Conservation (phyloP, 1,140 invertebrate species). For the Cyphomyrmex costatus region DNA sequence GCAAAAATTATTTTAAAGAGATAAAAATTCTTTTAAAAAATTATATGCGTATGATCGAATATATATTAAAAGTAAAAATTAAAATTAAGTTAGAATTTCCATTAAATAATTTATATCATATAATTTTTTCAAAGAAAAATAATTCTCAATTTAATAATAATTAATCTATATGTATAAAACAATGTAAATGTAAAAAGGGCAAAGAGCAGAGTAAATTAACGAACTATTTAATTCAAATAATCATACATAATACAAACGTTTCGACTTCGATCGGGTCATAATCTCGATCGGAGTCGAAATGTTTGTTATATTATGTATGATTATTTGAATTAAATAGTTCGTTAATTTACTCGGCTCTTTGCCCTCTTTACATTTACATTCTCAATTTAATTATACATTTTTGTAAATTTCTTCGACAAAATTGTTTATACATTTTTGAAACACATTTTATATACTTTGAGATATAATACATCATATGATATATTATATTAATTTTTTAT, state of each 20-base stretch:
- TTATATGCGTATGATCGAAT: no score
- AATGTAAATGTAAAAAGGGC: no score
- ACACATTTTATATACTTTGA: not conserved
- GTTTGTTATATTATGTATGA: no score
- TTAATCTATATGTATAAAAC: no score
- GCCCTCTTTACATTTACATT: no score
- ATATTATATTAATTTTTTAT: not conserved
- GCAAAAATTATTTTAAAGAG: not conserved
- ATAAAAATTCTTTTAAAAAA: constrained; percentile 2
- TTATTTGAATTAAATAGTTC: no score
- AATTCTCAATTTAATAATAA: not conserved
- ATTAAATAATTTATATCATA: constrained; percentile 1
- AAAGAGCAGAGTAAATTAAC: no score
- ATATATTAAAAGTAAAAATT: not conserved
- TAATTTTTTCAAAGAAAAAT: not conserved
- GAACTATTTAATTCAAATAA: no score
- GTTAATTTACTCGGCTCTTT: no score
- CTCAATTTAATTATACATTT: not conserved
- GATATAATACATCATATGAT: not conserved
- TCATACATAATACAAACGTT: no score
- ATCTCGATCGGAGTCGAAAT: no score
- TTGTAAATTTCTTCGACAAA: not conserved
- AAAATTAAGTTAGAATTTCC: not conserved
- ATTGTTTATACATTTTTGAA: not conserved
- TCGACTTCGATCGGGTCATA: no score